Conservation (phyloP, 2,113 vertebrate genomes). For the Ceratotherium simum region DNA sequence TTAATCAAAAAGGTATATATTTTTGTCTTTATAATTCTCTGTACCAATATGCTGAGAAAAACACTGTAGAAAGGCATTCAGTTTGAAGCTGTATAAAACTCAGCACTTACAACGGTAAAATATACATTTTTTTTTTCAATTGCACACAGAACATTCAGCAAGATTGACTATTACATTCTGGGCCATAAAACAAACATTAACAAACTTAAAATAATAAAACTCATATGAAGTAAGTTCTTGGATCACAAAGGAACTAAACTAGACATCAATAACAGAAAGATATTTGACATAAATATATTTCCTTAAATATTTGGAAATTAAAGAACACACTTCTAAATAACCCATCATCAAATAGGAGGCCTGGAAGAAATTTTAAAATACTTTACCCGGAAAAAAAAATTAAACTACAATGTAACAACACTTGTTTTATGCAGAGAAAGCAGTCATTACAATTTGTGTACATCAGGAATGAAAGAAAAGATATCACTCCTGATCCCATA, state of each 20-base stretch:
- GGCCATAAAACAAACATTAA: background rate
- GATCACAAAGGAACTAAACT: background rate
- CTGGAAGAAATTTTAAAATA: background rate
- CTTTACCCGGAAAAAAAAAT: background rate
- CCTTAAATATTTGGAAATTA: constrained; percentile 4
- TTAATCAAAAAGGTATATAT: background rate
- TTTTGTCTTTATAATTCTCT: background rate
- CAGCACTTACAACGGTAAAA: background rate
- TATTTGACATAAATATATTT: background rate
- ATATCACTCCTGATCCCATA: background rate
- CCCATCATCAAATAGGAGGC: background rate
- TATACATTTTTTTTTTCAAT: background rate
- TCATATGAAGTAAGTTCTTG: background rate
- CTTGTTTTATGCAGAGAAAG: background rate
- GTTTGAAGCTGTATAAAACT: background rate
- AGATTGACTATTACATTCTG: background rate
- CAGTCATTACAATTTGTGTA: background rate
- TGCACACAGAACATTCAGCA: background rate
- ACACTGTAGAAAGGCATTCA: background rate
- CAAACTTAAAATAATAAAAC: background rate
- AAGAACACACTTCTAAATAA: background rate
- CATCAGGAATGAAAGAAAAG: background rate
- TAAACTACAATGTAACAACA: background rate
- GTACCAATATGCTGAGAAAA: background rate
- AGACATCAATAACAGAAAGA: background rate